Conservation (phyloP, 2,113 vertebrate species). For the Oceanites oceanicus region DNA sequence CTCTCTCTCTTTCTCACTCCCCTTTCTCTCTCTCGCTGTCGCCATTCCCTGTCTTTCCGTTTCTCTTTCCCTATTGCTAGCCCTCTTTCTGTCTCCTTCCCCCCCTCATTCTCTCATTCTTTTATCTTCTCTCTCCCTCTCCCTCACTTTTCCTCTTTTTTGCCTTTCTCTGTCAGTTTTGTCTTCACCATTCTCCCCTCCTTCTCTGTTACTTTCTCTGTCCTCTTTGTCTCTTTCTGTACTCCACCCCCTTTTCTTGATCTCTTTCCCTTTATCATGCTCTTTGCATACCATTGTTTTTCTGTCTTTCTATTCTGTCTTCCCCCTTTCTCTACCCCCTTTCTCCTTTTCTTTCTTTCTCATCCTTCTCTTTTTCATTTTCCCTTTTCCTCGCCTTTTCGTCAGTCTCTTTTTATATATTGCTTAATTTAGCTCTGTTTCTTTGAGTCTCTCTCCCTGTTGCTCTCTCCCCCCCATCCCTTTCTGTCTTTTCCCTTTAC, state of each 20-base stretch:
- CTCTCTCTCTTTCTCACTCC: background rate
- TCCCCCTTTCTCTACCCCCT: background rate
- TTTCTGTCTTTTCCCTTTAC: background rate
- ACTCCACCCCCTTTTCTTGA: background rate
- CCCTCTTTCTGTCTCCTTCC: background rate
- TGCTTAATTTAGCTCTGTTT: background rate
- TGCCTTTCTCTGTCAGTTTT: background rate
- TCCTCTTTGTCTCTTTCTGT: background rate
- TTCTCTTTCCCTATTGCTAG: background rate
- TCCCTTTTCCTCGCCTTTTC: background rate
- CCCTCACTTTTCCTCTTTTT: background rate
- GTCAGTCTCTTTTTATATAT: background rate
- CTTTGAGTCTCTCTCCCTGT: background rate
- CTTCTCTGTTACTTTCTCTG: background rate
- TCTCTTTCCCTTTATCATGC: background rate
- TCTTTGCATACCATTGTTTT: background rate
- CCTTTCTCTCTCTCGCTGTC: background rate
- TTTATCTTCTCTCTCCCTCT: background rate
- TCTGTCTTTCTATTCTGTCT: background rate
- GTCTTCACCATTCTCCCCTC: background rate
- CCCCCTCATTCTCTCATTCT: too few species aligned
- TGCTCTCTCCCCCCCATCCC: background rate
- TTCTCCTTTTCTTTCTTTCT: background rate
- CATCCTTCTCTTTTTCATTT: background rate
- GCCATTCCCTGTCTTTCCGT: background rate